Evolutionary conservation across 2,113 vertebrate genomes (phyloP), one percentile per base, ranked within the genome.

Genomic region (Solenodon paradoxus): DNA sequence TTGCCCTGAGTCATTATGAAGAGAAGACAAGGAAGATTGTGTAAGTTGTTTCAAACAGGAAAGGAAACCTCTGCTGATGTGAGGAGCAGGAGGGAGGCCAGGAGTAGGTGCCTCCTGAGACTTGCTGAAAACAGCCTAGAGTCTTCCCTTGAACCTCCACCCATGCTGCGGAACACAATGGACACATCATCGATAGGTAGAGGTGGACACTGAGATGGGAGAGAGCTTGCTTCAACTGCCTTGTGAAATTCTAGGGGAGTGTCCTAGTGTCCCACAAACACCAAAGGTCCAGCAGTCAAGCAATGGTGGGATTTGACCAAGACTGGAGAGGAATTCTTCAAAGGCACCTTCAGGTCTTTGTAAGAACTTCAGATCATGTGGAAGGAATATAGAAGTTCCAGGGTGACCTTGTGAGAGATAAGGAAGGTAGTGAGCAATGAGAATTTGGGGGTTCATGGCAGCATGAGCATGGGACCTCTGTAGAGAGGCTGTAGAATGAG

Each of bases 391-490:
- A 15, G 0, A 35, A 8, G 9, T 63, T 92, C 32, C 9, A 47
- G 12, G 1, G 24, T 69, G n/a, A 28, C 42, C 32, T 15, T 55
- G 0, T 5, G 7, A 28, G 17, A 35, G 42, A 68, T 0, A 7
- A 77, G 45, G 51, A 59, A 68, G 7, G 5, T 32, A 38, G 32
- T 1, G 9, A 19, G 42, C n/a, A 74, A 28, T 80, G 16, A 66
- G 22, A 57, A 66, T 2, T 28, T 2, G 11, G 72, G 4, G 2
- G 3, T 61, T 69, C 11, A 13, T 32, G 10, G 51, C 28, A 57
- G 3, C 9, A 1, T 30, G 28, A 8, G 3, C 11, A 9, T 0
- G 2, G 32, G 24, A 5, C 3, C 19, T 72, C 13, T 32, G 17
- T 9, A 82, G 77, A 35, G 69, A 93, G 24, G 10, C 11, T 45